Percentiles rank a stretch among this genome's conserved stretches.
These are phyloP conservation scores for Nettapus auritus DNA, from an alignment of 2,113 vertebrate genomes.

Conservation along the genomic window DNA sequence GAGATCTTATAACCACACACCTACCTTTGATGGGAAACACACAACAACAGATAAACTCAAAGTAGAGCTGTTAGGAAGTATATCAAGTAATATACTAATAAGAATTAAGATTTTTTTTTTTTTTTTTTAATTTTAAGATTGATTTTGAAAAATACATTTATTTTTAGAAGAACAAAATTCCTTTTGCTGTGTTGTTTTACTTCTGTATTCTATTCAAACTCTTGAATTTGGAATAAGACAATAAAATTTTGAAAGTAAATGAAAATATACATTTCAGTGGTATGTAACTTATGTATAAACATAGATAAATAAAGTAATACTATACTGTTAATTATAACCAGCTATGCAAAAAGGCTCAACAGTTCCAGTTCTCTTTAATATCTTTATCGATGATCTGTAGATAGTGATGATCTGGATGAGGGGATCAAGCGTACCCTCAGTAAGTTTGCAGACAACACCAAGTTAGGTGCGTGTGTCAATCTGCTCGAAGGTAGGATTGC, in stretches of 20 bases:
- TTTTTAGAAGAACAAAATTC: background rate
- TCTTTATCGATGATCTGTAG: too few relatives aligned
- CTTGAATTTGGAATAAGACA: background rate
- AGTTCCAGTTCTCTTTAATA: too few relatives aligned
- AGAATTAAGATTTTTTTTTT: background rate
- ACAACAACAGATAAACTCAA: background rate
- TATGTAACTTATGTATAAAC: too few relatives aligned
- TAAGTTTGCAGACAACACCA: too few relatives aligned
- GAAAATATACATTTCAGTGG: background rate
- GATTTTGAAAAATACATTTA: background rate
- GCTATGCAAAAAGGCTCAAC: background rate
- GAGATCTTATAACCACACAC: background rate
- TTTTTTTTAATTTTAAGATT: background rate
- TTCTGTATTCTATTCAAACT: background rate
- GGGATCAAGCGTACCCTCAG: too few relatives aligned
- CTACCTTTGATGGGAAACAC: background rate
- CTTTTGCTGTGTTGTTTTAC: background rate
- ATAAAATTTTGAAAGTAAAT: background rate
- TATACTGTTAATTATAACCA: background rate
- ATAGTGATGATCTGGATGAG: too few relatives aligned
- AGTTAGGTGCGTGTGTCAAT: too few relatives aligned
- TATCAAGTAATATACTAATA: background rate
- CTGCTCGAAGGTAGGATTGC: too few relatives aligned
- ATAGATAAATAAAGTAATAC: background rate
- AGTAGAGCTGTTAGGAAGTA: background rate